phyloP scores from a whole-genome alignment of 1,140 invertebrate species.

The Diorhabda elongata region DNA sequence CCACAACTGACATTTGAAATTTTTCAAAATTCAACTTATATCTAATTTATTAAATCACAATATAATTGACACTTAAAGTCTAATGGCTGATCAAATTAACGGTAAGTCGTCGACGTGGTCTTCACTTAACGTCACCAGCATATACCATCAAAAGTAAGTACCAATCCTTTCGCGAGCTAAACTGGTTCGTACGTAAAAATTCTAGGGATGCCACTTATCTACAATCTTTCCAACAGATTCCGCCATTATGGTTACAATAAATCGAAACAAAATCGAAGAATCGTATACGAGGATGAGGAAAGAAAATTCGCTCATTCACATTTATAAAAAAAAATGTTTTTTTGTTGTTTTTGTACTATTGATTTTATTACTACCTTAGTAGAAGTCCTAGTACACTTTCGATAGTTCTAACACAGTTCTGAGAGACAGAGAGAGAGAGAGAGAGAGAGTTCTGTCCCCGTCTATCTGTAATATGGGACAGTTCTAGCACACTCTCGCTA shows the following conservation, averaged over 20 bases:
- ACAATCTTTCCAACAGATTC: conserved; percentile 4
- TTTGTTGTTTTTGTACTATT: too few relatives aligned
- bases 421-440: too few relatives aligned
- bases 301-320: too few relatives aligned
- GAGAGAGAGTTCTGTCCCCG: too few relatives aligned
- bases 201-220: conserved; percentile 11
- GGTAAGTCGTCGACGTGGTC: not conserved
- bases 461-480: too few relatives aligned
- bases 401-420: too few relatives aligned
- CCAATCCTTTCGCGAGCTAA: conserved; percentile 3
- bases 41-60: not conserved
- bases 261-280: conserved; percentile 1
- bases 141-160: conserved; percentile 1
- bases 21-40: not conserved
- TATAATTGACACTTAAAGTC: not conserved
- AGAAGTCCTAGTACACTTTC: too few relatives aligned
- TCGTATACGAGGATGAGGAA: not conserved
- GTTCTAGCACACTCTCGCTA: too few relatives aligned
- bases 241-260: conserved; percentile 9
- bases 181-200: conserved; percentile 12
- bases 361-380: too few relatives aligned
- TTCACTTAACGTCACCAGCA: not conserved
- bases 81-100: not conserved
- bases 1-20: too few relatives aligned
- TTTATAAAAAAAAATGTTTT: too few relatives aligned